Conservation (phyloP, 2,797 vertebrate genomes). For the Hemitrygon akajei region DNA sequence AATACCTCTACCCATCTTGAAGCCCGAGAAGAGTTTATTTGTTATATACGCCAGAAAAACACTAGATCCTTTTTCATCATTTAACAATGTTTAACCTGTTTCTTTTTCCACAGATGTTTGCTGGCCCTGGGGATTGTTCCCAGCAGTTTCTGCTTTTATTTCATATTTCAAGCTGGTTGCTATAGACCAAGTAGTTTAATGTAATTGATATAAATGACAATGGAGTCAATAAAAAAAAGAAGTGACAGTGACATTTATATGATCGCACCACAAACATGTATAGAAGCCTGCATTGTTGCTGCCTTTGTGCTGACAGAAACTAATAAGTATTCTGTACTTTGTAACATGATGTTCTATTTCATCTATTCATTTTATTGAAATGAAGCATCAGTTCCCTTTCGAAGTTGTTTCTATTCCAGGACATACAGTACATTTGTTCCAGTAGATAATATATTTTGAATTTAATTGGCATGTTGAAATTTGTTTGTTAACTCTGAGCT, state of each 20-base stretch:
- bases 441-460: not conserved
- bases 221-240: not conserved
- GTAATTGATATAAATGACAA: not conserved
- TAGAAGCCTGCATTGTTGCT: not conserved
- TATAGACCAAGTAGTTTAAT: not conserved
- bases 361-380: not conserved
- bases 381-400: not conserved
- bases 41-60: no score
- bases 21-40: no score
- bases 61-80: no score
- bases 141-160: no score
- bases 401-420: not conserved
- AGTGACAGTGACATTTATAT: not conserved
- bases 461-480: not conserved
- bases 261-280: not conserved
- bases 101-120: no score
- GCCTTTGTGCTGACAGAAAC: not conserved
- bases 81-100: no score
- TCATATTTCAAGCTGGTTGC: no score
- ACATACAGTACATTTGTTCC: not conserved
- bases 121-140: no score
- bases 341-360: not conserved
- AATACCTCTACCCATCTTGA: no score
- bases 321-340: not conserved
- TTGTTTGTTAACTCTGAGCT: not conserved